Evolutionary conservation across 2,113 vertebrate genomes (phyloP), one percentile per base, ranked within the genome.

Genomic region (Monopterus albus): DNA sequence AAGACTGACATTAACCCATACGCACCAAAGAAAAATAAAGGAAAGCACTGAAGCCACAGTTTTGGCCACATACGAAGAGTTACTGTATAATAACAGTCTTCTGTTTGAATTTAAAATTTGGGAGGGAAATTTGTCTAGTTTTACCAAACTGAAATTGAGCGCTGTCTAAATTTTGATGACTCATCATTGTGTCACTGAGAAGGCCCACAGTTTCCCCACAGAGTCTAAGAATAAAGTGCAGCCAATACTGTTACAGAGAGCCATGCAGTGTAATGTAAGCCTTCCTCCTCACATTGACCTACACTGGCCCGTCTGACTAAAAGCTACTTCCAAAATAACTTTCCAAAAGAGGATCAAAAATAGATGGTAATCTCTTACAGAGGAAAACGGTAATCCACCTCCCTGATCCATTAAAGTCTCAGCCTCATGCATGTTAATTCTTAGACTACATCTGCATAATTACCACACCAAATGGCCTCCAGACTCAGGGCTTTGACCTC

Each of bases 371-470:
- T 75, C 73, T 80, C 53, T 65, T 18, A 49, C 49, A 51, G 49
- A 66, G 28, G 38, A 36, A 72, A 55, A 52, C 26, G 42, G 35
- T 66, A 50, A 72, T 81, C 72, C 45, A 39, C 28, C 49, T 66
- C 63, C 58, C 49, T 25, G 25, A 57, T 51, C 58, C 42, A 79
- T 78, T 81, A 72, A 70, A 67, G 51, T 58, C 57, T 49, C 49
- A 45, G 47, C 53, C 39, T 75, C 28, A 50, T 23, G 5, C 63
- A 53, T 84, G 80, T 75, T 78, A 61, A 78, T 79, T 78, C 71
- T 75, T 71, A n/a, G 45, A 72, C 69, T 72, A 47, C 62, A 76
- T 84, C 72, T 85, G 70, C 66, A 52, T 84, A 80, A 86, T 84
- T 77, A 85, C 73, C 61, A 42, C 64, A 71, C 57, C 39, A 35